A percentile compares a stretch with the other conserved stretches of the same genome.
phyloP scores from a whole-genome alignment of 2,888 invertebrate species.

The Chesias legatella region DNA sequence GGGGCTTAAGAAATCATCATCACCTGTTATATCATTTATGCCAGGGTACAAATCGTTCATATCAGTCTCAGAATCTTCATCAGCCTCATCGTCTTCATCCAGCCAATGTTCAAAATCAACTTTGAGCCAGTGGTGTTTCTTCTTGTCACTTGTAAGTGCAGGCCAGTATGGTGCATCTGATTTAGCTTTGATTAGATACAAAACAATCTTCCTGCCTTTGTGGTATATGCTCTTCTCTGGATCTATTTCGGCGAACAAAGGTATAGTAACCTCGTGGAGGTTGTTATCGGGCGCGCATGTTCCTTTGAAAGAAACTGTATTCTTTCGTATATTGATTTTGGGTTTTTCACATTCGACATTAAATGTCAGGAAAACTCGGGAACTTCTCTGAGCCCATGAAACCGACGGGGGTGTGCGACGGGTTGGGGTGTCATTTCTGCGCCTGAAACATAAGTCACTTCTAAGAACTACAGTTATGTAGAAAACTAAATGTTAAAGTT shows the following conservation, averaged over 20 bases:
- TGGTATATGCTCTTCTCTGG: constrained; percentile 86
- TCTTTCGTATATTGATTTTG: constrained; percentile 85
- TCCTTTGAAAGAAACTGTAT: constrained; percentile 89
- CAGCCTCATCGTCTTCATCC: constrained; percentile 96
- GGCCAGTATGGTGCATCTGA: constrained; percentile 91
- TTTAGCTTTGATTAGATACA: constrained; percentile 84
- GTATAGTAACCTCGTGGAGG: constrained; percentile 91
- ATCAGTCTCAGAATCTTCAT: constrained; percentile 82
- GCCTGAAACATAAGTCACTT: too few species aligned
- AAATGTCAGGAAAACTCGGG: constrained; percentile 90
- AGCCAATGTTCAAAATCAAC: constrained; percentile 98
- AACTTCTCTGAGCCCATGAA: constrained; percentile 95
- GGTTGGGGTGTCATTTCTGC: constrained; percentile 45
- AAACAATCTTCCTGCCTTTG: constrained; percentile 86
- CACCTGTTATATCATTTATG: constrained; percentile 56
- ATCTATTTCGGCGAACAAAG: constrained; percentile 90
- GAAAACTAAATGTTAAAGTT: too few species aligned
- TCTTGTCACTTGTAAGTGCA: constrained; percentile 89
- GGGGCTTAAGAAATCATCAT: constrained; percentile 81
- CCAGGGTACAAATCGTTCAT: constrained; percentile 62
- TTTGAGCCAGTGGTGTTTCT: constrained; percentile 97
- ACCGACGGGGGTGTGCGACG: constrained; percentile 83
- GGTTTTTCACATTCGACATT: constrained; percentile 92
- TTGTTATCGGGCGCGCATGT: constrained; percentile 90
- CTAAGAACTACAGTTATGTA: too few species aligned